Evolutionary conservation across 2,888 invertebrate genomes (phyloP).

Genomic region (Tolmerus cingulatus): DNA sequence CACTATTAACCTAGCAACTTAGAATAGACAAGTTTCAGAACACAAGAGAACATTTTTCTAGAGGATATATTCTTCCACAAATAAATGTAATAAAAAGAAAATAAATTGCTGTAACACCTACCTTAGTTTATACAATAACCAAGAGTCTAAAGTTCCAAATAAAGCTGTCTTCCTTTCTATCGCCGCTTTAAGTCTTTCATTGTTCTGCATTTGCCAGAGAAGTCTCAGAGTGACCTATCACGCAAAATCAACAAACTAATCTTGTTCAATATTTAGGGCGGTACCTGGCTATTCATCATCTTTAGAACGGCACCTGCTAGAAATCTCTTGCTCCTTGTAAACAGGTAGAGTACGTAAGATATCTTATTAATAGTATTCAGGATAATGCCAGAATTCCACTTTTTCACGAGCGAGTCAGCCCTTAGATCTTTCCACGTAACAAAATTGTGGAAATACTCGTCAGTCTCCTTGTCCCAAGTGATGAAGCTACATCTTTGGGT

Average conservation of each 20-base stretch:
- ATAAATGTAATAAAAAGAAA: background rate
- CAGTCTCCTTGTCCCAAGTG: constrained; percentile 81
- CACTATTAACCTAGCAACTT: too few relatives aligned
- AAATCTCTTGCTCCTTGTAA: constrained; percentile 83
- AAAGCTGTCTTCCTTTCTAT: constrained; percentile 71
- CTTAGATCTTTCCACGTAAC: constrained; percentile 92
- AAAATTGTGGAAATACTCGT: constrained; percentile 81
- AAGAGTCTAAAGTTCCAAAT: constrained; percentile 92
- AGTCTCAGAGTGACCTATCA: constrained; percentile 78
- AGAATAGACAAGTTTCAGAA: background rate
- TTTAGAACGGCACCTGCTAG: constrained; percentile 85
- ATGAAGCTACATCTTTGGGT: constrained; percentile 83
- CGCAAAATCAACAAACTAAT: background rate
- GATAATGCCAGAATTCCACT: constrained; percentile 80
- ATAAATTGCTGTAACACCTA: constrained; percentile 18
- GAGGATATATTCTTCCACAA: background rate
- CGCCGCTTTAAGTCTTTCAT: constrained; percentile 73
- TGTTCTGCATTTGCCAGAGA: constrained; percentile 79
- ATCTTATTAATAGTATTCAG: constrained; percentile 67
- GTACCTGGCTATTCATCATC: constrained; percentile 85
- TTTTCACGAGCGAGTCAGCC: constrained; percentile 74
- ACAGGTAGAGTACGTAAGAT: constrained; percentile 71
- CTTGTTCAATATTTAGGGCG: background rate
- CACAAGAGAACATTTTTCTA: background rate
- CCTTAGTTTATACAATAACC: constrained; percentile 86